phyloP scores from a whole-genome alignment of 2,113 vertebrate genomes.

The Xiphorhynchus elegans region DNA sequence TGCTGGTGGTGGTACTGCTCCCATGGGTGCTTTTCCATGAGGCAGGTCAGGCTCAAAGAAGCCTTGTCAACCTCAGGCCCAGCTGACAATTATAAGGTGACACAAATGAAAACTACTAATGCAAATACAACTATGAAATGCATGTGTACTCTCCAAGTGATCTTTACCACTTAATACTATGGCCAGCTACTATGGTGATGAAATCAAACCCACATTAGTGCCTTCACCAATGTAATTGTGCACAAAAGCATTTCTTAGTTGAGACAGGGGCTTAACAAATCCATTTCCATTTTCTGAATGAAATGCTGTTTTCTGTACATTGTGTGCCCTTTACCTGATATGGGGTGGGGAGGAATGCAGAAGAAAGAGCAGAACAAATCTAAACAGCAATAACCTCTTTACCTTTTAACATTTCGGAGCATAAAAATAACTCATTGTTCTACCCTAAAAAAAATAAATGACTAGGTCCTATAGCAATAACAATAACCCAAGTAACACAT shows the following conservation, averaged over 20 bases:
- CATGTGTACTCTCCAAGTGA: not conserved
- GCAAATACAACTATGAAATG: not conserved
- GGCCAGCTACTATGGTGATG: not conserved
- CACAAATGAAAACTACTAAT: not conserved
- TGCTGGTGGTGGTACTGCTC: not conserved
- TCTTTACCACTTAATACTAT: not conserved
- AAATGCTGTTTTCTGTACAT: not conserved
- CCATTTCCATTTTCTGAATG: not conserved
- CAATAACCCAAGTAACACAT: constrained; percentile 11
- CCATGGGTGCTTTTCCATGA: not conserved
- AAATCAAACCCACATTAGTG: not conserved
- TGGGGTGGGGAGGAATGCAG: not conserved
- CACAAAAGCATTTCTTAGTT: not conserved
- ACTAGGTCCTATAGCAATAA: not conserved
- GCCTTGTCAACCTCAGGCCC: not conserved
- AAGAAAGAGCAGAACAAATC: not conserved
- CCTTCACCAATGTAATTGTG: not conserved
- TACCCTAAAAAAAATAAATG: not conserved
- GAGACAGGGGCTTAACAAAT: not conserved
- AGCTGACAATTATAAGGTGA: not conserved
- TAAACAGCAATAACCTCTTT: not conserved
- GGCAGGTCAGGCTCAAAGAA: not conserved
- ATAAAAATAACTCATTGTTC: constrained; percentile 33
- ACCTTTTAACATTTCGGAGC: not conserved
- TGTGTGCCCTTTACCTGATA: not conserved